A percentile compares a stretch with the other conserved stretches of the same genome.
These are phyloP conservation scores for Ochropleura leucogaster DNA, from an alignment of 2,888 invertebrate genomes.

Conservation along the genomic window DNA sequence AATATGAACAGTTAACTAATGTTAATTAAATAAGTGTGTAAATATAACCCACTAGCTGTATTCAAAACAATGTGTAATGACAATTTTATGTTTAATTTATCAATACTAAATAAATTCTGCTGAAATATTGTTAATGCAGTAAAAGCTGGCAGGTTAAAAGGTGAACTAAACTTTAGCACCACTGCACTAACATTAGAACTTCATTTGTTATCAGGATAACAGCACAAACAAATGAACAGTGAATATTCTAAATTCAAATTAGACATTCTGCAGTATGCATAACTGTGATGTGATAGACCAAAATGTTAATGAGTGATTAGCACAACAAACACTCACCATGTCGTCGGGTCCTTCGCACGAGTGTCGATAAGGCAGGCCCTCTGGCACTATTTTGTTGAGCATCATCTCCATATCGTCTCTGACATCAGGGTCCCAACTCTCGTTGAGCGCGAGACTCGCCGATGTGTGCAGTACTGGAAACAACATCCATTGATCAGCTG, in stretches of 20 bases:
- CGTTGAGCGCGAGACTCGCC: slow-evolving; percentile 98
- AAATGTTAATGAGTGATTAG: slow-evolving; percentile 46
- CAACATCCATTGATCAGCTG: slow-evolving; percentile 82
- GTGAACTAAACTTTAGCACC: slow-evolving; percentile 6
- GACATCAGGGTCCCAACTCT: slow-evolving; percentile 99
- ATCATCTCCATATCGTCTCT: slow-evolving; percentile 99
- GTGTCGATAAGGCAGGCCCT: slow-evolving; percentile 98
- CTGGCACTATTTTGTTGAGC: slow-evolving; percentile 99
- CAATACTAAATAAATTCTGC: slow-evolving; percentile 10
- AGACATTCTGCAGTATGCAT: slow-evolving; percentile 26
- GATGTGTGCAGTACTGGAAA: slow-evolving; percentile 98
- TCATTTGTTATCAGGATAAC: slow-evolving; percentile 25
- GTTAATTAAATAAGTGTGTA: slow-evolving; percentile 8
- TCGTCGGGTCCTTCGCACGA: slow-evolving; percentile 99
- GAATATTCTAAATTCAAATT: slow-evolving; percentile 45
- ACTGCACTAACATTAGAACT: slow-evolving; percentile 26
- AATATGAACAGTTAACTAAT: slow-evolving; percentile 5
- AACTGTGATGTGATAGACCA: slow-evolving; percentile 17
- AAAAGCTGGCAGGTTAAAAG: slow-evolving; percentile 3
- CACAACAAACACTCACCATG: slow-evolving; percentile 93
- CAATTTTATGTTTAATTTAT: slow-evolving; percentile 12
- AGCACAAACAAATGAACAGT: slow-evolving; percentile 42
- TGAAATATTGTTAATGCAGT: slow-evolving; percentile 15
- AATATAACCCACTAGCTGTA: slow-evolving; percentile 19
- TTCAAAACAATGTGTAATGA: slow-evolving; percentile 18